Conservation (phyloP, 2,113 vertebrate genomes). For the Ailuropoda melanoleuca region DNA sequence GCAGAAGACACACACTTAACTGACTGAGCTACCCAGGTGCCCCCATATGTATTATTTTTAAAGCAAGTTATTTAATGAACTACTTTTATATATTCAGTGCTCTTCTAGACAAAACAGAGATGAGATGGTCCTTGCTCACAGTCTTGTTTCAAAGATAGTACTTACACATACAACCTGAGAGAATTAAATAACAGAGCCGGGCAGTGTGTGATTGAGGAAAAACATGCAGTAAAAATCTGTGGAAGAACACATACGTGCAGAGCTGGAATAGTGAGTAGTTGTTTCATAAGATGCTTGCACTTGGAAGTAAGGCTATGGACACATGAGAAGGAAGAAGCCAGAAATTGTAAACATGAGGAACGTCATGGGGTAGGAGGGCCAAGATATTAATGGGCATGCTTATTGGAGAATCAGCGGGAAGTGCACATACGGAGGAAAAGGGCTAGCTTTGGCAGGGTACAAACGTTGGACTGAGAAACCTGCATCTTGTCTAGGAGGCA, state of each 20-base stretch:
- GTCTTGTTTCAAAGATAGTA: background rate
- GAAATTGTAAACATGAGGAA: background rate
- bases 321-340: background rate
- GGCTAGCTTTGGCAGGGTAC: background rate
- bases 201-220: background rate
- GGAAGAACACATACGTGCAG: background rate
- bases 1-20: no score
- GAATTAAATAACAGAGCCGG: background rate
- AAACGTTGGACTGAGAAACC: background rate
- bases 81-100: background rate
- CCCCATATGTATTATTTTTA: background rate
- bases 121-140: background rate
- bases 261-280: background rate
- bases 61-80: background rate
- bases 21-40: no score
- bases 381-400: background rate
- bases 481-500: background rate
- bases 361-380: background rate
- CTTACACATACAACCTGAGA: background rate
- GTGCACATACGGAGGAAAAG: background rate
- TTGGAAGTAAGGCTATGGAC: background rate
- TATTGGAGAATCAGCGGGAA: background rate
- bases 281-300: background rate
- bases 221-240: background rate
- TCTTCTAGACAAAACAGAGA: background rate